Evolutionary conservation across 2,888 invertebrate genomes (phyloP).

Genomic region (Chrysina gloriosa): DNA sequence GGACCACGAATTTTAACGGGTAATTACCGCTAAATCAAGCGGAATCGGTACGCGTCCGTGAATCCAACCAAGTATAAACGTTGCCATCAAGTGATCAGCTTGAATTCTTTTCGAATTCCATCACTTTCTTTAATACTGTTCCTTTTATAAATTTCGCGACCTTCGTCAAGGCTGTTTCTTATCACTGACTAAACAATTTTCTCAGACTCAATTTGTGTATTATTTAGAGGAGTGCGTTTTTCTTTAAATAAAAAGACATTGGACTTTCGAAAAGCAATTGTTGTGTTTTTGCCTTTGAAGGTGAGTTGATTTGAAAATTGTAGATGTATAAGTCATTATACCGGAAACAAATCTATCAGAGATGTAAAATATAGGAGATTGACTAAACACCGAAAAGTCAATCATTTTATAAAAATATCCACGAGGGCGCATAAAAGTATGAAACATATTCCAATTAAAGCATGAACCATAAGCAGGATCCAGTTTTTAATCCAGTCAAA

Average conservation of each 20-base stretch:
- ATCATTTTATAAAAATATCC: too few species aligned
- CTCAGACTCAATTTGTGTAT: conserved; percentile 7
- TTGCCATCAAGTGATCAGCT: conserved; percentile 50
- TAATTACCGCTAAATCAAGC: conserved; percentile 63
- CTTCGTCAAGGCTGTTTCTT: neutral
- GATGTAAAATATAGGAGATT: too few species aligned
- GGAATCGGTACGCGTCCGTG: conserved; percentile 61
- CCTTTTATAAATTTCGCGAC: conserved; percentile 21
- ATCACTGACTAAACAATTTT: neutral
- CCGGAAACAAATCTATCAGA: too few species aligned
- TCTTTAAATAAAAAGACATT: neutral
- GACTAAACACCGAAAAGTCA: too few species aligned
- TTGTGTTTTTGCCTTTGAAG: conserved; percentile 24
- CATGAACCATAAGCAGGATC: too few species aligned
- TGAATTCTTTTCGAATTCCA: conserved; percentile 27
- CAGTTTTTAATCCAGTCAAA: too few species aligned
- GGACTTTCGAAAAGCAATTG: conserved; percentile 7
- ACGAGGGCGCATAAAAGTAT: too few species aligned
- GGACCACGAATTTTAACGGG: conserved; percentile 60
- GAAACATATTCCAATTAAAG: too few species aligned
- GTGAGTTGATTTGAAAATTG: conserved; percentile 24
- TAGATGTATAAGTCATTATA: too few species aligned
- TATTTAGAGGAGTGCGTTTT: conserved; percentile 12
- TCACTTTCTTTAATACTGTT: conserved; percentile 33
- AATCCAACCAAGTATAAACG: conserved; percentile 56